Evolutionary conservation across 2,888 invertebrate species (phyloP).

Genomic region (Spisula solida): DNA sequence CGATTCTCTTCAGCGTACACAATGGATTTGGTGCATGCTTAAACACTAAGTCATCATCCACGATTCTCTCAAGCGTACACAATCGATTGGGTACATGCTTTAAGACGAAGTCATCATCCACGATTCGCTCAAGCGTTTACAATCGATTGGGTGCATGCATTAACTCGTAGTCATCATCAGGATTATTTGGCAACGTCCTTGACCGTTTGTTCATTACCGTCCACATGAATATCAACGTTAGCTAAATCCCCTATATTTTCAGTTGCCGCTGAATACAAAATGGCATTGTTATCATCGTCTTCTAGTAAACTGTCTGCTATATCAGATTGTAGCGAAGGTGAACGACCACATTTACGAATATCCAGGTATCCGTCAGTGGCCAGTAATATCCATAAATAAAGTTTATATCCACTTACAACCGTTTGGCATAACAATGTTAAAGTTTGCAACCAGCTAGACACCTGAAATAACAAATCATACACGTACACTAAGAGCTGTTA

Average conservation of each 20-base stretch:
- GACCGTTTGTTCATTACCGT: not conserved
- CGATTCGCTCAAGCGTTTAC: too few relatives aligned
- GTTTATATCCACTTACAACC: constrained; percentile 58
- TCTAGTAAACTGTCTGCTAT: not conserved
- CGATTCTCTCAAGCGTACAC: too few relatives aligned
- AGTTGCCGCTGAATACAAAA: not conserved
- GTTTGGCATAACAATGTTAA: constrained; percentile 53
- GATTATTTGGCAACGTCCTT: too few relatives aligned
- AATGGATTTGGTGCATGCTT: too few relatives aligned
- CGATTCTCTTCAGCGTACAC: too few relatives aligned
- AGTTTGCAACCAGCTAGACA: constrained; percentile 58
- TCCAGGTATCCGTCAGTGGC: constrained; percentile 16
- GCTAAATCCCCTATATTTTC: not conserved
- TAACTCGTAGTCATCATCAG: too few relatives aligned
- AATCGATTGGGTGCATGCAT: too few relatives aligned
- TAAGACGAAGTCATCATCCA: too few relatives aligned
- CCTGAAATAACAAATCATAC: constrained; percentile 47
- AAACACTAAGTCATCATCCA: too few relatives aligned
- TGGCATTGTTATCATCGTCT: not conserved
- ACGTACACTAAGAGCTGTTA: too few relatives aligned
- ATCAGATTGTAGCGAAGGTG: not conserved
- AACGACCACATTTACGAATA: constrained; percentile 31
- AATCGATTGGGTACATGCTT: too few relatives aligned
- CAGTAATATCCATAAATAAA: constrained; percentile 53
- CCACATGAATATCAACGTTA: not conserved